Evolutionary conservation across 2,113 vertebrate species (phyloP).

Genomic region (Thunnus maccoyii): DNA sequence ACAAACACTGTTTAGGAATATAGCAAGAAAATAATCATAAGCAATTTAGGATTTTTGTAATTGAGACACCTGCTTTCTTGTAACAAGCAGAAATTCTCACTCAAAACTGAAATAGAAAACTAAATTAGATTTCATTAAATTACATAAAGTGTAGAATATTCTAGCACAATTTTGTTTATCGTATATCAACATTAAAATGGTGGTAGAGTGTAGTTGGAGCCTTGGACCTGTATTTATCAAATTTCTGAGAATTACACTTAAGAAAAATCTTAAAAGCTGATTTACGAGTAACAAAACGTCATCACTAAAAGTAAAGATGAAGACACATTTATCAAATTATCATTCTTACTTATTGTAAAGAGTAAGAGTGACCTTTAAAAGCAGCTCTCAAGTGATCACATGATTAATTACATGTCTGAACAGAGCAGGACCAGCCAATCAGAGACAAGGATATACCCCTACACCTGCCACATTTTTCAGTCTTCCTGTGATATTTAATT

Average conservation of each 20-base stretch:
- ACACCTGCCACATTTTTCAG: neutral
- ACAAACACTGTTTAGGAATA: conserved; percentile 25
- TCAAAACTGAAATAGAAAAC: conserved; percentile 1
- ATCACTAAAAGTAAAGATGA: neutral
- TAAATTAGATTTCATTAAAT: conserved; percentile 18
- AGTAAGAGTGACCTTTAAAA: no score
- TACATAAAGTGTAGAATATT: neutral
- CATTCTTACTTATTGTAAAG: neutral
- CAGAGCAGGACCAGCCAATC: conserved; percentile 1
- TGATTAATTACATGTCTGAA: neutral
- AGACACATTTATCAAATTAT: neutral
- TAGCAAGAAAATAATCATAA: conserved; percentile 24
- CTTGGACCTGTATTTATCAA: conserved; percentile 24
- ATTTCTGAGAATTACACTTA: neutral
- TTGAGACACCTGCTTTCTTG: neutral
- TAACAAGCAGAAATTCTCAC: conserved; percentile 7
- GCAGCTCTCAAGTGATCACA: no score
- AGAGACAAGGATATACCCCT: neutral
- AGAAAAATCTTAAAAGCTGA: no score
- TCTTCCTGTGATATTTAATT: no score
- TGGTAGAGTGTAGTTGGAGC: conserved; percentile 11
- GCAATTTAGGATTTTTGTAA: conserved; percentile 8
- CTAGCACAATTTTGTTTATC: neutral
- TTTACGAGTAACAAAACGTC: neutral
- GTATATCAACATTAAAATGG: neutral